These are phyloP conservation scores for Callospermophilus lateralis DNA, from an alignment of 2,113 vertebrate species.

Conservation along the genomic window DNA sequence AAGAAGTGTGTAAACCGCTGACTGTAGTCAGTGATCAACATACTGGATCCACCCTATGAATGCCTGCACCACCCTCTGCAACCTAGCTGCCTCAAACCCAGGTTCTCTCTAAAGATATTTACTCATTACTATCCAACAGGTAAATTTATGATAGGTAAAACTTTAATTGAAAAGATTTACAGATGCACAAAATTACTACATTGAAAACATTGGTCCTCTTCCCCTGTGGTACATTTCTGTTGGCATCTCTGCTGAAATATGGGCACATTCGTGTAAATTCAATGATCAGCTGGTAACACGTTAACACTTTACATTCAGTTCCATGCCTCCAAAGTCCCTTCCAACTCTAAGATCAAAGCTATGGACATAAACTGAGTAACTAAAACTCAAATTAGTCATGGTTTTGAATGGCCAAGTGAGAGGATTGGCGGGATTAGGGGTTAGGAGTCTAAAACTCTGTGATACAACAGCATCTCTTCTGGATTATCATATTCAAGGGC, in stretches of 20 bases:
- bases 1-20: accelerated
- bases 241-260: neutral
- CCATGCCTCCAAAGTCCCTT: neutral
- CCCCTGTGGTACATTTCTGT: neutral
- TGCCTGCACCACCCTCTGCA: neutral
- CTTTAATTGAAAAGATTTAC: neutral
- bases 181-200: neutral
- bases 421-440: neutral
- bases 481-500: neutral
- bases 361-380: neutral
- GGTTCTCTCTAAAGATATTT: neutral
- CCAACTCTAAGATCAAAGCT: neutral
- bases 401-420: neutral
- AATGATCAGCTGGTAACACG: neutral
- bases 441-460: neutral
- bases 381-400: neutral
- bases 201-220: neutral
- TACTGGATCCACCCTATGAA: neutral
- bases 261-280: neutral
- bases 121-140: neutral
- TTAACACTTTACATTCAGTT: neutral
- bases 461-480: neutral
- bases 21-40: neutral
- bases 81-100: neutral
- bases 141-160: neutral